Base-by-base conservation (phyloP, 1,140 invertebrate species). In the Meloidogyne exigua region DNA sequence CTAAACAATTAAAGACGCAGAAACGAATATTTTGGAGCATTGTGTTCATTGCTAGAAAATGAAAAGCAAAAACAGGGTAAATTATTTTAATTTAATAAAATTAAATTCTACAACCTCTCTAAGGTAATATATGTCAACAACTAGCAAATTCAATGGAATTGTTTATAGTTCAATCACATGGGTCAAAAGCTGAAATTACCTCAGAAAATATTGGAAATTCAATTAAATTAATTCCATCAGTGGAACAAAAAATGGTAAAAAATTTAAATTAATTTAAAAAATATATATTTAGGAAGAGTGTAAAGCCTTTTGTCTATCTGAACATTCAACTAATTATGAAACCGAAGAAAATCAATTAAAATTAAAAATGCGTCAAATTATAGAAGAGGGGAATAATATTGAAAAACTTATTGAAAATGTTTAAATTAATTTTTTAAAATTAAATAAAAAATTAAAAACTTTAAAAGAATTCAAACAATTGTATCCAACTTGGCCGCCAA, bases 41-140 rank as follows among this genome's bases (percentile, higher is more conserved):
- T 73, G 23, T 12, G 57, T 25, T 65, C 25, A 0, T 23, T 73
- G 72, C 36, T 73, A 12, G 18, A 65, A 10, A 21, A 66, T 57
- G 72, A 73, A 32, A 73, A 73, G 21, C 72, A 73, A 28, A 73
- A 73, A 26, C 32, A 25, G 9, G 57, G 72, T 73, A 28, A 26
- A n/a, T 25, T n/a, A 32, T 3, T 32, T 12, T 13, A 64, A 18
- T 26, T 64, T 36, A 63, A 28, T 68, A 68, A 23, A n/a, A 68
- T 32, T 68, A 39, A 68, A 68, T 32, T 68, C n/a, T n/a, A 18
- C 0, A 2, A 68, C 1, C 15, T 7, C 4, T 69, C 10, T 36
- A 23, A 44, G 28, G 49, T 36, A 23, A 25, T 1, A 36, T 28
- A 12, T 44, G 21, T 44, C 23, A 69, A 69, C 39, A 68, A 21